A percentile compares a stretch with the other conserved stretches of the same genome.
Evolutionary conservation across 2,888 invertebrate genomes (phyloP).

Genomic region (Pammene aurita): DNA sequence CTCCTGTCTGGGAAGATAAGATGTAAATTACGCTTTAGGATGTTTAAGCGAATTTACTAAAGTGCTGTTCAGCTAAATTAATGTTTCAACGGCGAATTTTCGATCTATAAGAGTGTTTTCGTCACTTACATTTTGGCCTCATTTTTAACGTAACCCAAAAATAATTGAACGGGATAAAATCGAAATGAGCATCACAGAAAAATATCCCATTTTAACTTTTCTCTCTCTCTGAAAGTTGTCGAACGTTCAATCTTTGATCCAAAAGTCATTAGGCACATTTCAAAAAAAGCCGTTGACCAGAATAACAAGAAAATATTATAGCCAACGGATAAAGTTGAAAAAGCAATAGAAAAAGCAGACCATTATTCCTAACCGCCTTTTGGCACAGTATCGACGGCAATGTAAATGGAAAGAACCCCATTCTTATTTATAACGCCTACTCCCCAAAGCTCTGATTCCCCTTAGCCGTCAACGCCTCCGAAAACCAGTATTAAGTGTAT

Average conservation of each 20-base stretch:
- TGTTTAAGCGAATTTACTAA: slow-evolving; percentile 44
- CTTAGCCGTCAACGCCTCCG: background rate
- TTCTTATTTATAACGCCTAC: slow-evolving; percentile 40
- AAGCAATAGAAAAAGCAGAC: slow-evolving; percentile 35
- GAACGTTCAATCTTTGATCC: slow-evolving; percentile 1
- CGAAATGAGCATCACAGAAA: background rate
- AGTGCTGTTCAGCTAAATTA: slow-evolving; percentile 43
- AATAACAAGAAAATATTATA: slow-evolving; percentile 23
- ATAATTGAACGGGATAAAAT: background rate
- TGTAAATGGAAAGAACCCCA: slow-evolving; percentile 38
- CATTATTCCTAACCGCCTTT: slow-evolving; percentile 37
- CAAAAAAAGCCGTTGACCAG: background rate
- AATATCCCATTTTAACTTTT: background rate
- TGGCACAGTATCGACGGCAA: slow-evolving; percentile 36
- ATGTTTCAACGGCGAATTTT: slow-evolving; percentile 38
- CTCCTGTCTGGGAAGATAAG: slow-evolving; percentile 42
- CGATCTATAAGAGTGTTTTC: slow-evolving; percentile 27
- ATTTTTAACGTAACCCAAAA: background rate
- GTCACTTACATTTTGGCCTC: background rate
- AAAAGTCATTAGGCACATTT: slow-evolving; percentile 4
- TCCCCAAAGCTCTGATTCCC: slow-evolving; percentile 3
- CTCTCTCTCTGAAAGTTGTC: background rate
- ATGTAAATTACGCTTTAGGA: slow-evolving; percentile 44
- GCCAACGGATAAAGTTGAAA: slow-evolving; percentile 11
- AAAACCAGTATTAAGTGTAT: background rate